Conservation (phyloP, 35 echinoderm and acorn worm species). For the Nesometra sesokonis region DNA sequence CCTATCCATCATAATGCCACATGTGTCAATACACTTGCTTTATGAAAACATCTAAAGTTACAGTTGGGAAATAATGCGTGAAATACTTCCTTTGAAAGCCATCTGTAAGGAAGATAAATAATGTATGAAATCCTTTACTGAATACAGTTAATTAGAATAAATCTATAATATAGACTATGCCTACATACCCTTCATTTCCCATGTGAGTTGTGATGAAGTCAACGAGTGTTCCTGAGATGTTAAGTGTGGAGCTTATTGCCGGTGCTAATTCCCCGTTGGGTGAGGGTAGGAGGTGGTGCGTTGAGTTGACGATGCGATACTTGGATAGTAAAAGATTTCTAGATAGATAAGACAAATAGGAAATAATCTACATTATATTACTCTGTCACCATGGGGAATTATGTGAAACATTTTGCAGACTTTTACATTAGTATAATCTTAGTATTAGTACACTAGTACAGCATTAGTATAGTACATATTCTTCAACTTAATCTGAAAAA, state of each 20-base stretch:
- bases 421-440: not conserved
- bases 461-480: no score
- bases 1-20: not conserved
- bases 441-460: no score
- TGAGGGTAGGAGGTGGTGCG: conserved; percentile 72
- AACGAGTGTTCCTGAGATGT: conserved; percentile 70
- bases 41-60: not conserved
- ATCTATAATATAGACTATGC: not conserved
- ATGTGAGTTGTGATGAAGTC: conserved; percentile 80
- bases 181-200: conserved; percentile 42
- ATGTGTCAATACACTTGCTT: not conserved
- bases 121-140: no score
- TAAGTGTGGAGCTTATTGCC: conserved; percentile 55
- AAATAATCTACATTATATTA: not conserved
- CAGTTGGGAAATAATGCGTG: not conserved
- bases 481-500: no score
- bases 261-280: conserved; percentile 57
- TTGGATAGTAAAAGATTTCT: conserved; percentile 71
- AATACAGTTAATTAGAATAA: not conserved
- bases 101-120: not conserved
- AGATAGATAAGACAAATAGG: not conserved
- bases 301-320: conserved; percentile 67
- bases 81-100: not conserved
- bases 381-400: not conserved
- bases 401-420: not conserved